Base-by-base conservation (phyloP, 2,888 invertebrate species). In the Pecten maximus region DNA sequence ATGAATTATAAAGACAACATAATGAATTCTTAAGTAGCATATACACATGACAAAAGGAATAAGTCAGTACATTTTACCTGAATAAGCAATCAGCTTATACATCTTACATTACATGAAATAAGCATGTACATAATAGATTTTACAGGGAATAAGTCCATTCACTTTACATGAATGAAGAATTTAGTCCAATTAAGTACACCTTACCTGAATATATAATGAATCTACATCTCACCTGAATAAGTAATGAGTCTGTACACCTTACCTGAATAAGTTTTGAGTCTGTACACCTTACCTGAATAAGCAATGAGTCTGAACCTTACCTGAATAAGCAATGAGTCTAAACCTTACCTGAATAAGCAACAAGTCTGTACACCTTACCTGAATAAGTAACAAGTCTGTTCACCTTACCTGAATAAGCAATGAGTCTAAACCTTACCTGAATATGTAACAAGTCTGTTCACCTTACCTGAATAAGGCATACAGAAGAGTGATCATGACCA, bases 391-490 rank as follows among this genome's bases (percentile, higher is more conserved):
- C 44, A 44, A 44, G n/a, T n/a, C 44, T 44, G 44, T 44, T 44
- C 4, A 44, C 4, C 44, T 44, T 44, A 44, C 44, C 44, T 44
- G 8, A 44, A 44, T 12, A 50, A 50, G 50, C 6, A 15, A 50
- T 50, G 16, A 44, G 12, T 44, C 12, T 40, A 12, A 2, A 54
- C 23, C 3, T 54, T 54, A 54, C 44, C 44, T 44, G 8, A 44
- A 44, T 12, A 50, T 15, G 50, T 15, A 15, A 50, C 16, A 50
- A 44, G 12, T 44, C 12, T 40, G 44, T 54, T 10, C 28, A 6
- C 28, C 96, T 95, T 93, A 97, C 97, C 99, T 99, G 97, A 99
- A 99, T 92, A 99, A 99, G 90, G 99, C 99, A 96, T 99, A 99
- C 94, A 99, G 98, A 92, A 99, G 98, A 97, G 99, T 99, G 97